Base-by-base conservation (phyloP, 2,113 vertebrate species). In the Stictonetta naevosa region DNA sequence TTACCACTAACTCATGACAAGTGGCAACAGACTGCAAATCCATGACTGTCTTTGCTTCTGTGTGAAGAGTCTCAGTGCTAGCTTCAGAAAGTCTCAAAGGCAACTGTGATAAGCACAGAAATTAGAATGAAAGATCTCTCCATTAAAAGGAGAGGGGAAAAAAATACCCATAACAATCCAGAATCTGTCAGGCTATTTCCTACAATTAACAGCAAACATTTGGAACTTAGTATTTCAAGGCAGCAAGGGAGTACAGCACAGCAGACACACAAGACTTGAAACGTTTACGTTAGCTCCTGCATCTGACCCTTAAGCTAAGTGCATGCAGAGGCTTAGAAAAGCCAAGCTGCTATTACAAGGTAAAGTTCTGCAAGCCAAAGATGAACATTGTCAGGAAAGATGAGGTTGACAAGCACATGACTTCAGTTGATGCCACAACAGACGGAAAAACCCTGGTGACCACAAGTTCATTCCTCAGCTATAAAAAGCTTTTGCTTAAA, bases 41-140 rank as follows among this genome's bases (percentile, higher is more conserved):
- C 83, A 84, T 67, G 38, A 40, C 62, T 40, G 53, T 74, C 64
- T 88, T 80, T 42, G 75, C 69, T 86, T 90, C 80, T 36, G 9
- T 25, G 17, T 42, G 48, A 76, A 93, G 48, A 44, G 67, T 90
- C 87, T 96, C 60, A n/a, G 91, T 88, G 68, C 52, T 88, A 80
- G 48, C 71, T 86, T 72, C 52, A 85, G 80, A 93, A 93, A 92
- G 77, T 91, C 90, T 88, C 72, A 68, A 96, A 94, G 90, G 92
- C 95, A 79, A 85, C 46, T 62, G 44, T 80, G 55, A 83, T 60
- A 60, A 75, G 18, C 14, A 11, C 60, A 59, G 46, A 64, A 91
- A 75, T 63, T 13, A 34, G 44, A 80, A 82, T 31, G 0, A 63
- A 83, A 90, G 46, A 34, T 53, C 48, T 95, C 44, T 88, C 36